These are phyloP conservation scores for Toxonevra muliebris DNA, from an alignment of 2,888 invertebrate species.

Conservation along the genomic window DNA sequence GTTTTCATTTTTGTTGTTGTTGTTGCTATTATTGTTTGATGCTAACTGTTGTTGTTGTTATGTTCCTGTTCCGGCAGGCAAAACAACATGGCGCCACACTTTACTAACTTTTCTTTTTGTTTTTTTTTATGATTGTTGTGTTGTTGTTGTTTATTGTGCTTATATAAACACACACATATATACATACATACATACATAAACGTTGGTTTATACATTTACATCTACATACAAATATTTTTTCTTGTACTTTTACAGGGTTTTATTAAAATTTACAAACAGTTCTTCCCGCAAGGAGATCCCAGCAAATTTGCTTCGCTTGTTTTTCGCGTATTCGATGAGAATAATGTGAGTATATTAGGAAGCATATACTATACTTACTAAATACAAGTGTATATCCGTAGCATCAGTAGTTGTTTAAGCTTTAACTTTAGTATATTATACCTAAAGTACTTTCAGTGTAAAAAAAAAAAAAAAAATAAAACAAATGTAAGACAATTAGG, in stretches of 20 bases:
- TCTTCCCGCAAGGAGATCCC: conserved; percentile 99
- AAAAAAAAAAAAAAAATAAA: too few relatives aligned
- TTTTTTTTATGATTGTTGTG: background rate
- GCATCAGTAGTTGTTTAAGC: too few relatives aligned
- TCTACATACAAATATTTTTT: background rate
- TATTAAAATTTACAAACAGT: conserved; percentile 99
- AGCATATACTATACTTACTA: too few relatives aligned
- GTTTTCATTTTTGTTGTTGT: too few relatives aligned
- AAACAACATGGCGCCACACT: conserved; percentile 30
- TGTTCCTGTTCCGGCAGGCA: background rate
- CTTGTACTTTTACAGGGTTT: conserved; percentile 80
- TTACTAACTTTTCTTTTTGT: conserved; percentile 5
- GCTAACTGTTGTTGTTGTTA: too few relatives aligned
- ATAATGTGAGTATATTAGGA: conserved; percentile 80
- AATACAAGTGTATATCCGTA: too few relatives aligned
- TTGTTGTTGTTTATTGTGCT: conserved; percentile 3
- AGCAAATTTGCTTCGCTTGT: conserved; percentile 98
- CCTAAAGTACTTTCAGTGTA: too few relatives aligned
- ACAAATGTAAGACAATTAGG: background rate
- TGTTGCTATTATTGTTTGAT: too few relatives aligned
- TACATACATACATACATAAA: background rate
- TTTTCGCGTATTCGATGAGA: conserved; percentile 98
- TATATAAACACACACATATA: background rate
- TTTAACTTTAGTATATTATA: too few relatives aligned
- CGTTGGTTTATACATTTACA: too few relatives aligned